Conservation (phyloP, 2,113 vertebrate genomes). For the Dicentrarchus labrax region DNA sequence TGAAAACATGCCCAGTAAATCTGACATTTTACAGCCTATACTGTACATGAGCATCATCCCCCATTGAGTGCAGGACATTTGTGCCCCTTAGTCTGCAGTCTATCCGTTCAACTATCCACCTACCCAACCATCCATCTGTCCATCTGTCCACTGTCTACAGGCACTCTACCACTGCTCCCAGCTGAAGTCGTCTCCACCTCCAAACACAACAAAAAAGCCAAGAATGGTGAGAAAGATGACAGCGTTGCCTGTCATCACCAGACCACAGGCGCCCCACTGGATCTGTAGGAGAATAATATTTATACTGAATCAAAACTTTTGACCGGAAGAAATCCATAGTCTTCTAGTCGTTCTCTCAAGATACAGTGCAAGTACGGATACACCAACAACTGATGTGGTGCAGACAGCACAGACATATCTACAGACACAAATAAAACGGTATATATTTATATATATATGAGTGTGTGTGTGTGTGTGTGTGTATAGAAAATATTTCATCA, state of each 20-base stretch:
- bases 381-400: neutral
- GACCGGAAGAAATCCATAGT: neutral
- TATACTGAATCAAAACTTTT: neutral
- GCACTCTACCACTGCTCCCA: conserved; percentile 95
- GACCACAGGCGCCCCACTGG: conserved; percentile 94
- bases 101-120: conserved; percentile 42
- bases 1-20: conserved; percentile 44
- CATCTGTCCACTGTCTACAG: neutral
- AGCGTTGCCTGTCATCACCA: conserved; percentile 94
- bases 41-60: conserved; percentile 20
- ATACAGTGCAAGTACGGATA: neutral
- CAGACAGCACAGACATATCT: neutral
- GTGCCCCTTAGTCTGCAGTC: conserved; percentile 41
- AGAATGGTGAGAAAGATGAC: conserved; percentile 97
- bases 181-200: conserved; percentile 94
- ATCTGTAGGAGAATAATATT: conserved; percentile 86
- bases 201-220: conserved; percentile 96
- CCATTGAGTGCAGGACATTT: conserved; percentile 36
- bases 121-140: conserved; percentile 20
- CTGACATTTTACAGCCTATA: conserved; percentile 45
- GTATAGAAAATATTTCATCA: neutral
- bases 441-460: no score
- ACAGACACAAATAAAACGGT: neutral
- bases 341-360: no score
- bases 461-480: no score